phyloP scores from a whole-genome alignment of 1,140 invertebrate species.

The Lucilia cuprina region DNA sequence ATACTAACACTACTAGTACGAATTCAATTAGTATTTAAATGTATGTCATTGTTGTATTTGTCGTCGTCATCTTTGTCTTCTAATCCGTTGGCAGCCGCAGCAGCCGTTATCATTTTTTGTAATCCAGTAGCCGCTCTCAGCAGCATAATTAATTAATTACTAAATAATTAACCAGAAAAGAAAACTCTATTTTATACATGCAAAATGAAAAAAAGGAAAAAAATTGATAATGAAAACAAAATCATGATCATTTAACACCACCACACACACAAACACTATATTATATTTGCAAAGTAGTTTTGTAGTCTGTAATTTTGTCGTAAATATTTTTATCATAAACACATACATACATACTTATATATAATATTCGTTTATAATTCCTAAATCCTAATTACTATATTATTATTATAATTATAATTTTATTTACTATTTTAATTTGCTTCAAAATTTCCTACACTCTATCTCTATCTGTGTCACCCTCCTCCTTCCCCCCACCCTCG shows the following conservation, averaged over 20 bases:
- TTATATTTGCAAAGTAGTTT: conserved; percentile 31
- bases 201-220: not conserved
- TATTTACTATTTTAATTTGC: not conserved
- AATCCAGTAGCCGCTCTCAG: not conserved
- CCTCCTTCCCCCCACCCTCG: not conserved
- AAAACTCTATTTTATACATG: not conserved
- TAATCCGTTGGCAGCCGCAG: not conserved
- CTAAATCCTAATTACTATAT: not conserved
- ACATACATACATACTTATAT: not conserved
- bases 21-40: not conserved
- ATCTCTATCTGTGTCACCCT: not conserved
- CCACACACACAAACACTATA: not conserved
- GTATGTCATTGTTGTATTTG: not conserved
- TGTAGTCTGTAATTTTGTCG: conserved; percentile 29
- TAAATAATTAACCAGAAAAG: not conserved
- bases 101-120: not conserved
- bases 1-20: not conserved
- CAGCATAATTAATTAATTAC: not conserved
- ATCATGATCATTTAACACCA: not conserved
- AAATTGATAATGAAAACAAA: not conserved
- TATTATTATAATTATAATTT: conserved; percentile 4
- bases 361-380: conserved; percentile 3
- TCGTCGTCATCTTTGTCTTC: not conserved
- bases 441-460: not conserved
- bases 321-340: conserved; percentile 3